Conservation (phyloP, 2,113 vertebrate genomes). For the Chamaetylas fuelleborni region DNA sequence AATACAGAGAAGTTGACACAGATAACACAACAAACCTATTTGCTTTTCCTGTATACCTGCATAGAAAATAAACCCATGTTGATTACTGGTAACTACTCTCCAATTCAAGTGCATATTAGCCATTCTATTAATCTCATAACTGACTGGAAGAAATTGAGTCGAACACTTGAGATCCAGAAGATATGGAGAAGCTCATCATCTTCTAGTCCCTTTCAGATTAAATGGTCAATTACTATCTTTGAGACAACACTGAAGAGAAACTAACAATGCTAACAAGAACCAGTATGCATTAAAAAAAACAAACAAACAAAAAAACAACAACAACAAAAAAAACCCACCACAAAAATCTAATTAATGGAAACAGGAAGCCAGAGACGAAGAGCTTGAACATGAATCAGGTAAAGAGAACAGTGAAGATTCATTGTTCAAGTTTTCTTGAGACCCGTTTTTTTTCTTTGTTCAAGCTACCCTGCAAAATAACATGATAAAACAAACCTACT, state of each 20-base stretch:
- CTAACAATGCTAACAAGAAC: neutral
- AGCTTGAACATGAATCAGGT: neutral
- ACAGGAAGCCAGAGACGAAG: neutral
- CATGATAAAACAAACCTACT: neutral
- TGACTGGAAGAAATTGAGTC: neutral
- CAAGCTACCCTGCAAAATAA: neutral
- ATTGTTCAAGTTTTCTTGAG: neutral
- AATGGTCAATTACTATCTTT: neutral
- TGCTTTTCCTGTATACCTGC: neutral
- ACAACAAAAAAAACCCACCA: too few relatives aligned
- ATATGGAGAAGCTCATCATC: neutral
- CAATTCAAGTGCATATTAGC: neutral
- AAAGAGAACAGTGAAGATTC: neutral
- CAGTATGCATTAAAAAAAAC: neutral
- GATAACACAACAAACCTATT: neutral
- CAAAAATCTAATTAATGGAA: neutral
- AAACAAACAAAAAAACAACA: too few relatives aligned
- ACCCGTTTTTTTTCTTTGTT: neutral
- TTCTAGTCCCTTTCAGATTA: neutral
- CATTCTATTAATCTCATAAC: neutral
- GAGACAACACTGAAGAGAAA: neutral
- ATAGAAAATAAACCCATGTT: neutral
- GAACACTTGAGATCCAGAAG: neutral
- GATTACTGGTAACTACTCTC: neutral
- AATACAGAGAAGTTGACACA: neutral